Conservation (phyloP, 2,113 vertebrate species). For the Istiophorus platypterus region DNA sequence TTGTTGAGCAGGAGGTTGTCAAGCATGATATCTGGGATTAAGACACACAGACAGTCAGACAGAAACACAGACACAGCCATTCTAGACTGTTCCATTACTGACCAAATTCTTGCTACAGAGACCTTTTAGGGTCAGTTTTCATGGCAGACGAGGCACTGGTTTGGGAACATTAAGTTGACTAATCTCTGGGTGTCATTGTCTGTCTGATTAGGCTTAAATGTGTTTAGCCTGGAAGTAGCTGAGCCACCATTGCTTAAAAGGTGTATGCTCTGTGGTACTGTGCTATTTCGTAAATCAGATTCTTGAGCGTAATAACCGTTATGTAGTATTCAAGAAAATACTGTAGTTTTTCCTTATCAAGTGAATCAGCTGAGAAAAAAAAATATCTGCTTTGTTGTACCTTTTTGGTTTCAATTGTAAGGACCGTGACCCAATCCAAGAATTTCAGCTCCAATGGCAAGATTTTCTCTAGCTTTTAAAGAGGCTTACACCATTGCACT, state of each 20-base stretch:
- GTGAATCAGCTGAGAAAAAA: slow-evolving; percentile 13
- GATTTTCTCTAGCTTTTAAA: slow-evolving; percentile 74
- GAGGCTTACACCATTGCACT: slow-evolving; percentile 46
- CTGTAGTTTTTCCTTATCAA: background rate
- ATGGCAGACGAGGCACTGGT: slow-evolving; percentile 2
- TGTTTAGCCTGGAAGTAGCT: slow-evolving; percentile 8
- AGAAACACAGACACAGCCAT: slow-evolving; percentile 34
- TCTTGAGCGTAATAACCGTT: background rate
- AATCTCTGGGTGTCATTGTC: slow-evolving; percentile 40
- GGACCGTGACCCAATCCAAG: slow-evolving; percentile 26
- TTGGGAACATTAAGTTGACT: slow-evolving; percentile 39
- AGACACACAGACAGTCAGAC: slow-evolving; percentile 41
- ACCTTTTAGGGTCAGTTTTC: slow-evolving; percentile 60
- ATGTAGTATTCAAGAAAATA: background rate
- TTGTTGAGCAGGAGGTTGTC: slow-evolving; percentile 71
- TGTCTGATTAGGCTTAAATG: slow-evolving; percentile 1
- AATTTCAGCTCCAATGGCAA: slow-evolving; percentile 29
- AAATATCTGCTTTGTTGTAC: slow-evolving; percentile 2
- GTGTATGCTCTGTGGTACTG: background rate
- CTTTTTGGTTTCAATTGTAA: slow-evolving; percentile 10
- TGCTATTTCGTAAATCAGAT: background rate
- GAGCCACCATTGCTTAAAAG: background rate
- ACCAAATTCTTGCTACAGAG: slow-evolving; percentile 37
- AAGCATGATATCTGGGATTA: slow-evolving; percentile 69
- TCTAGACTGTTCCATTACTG: slow-evolving; percentile 53